Conservation (phyloP, 2,888 invertebrate species). For the Drosophila peninsularis region DNA sequence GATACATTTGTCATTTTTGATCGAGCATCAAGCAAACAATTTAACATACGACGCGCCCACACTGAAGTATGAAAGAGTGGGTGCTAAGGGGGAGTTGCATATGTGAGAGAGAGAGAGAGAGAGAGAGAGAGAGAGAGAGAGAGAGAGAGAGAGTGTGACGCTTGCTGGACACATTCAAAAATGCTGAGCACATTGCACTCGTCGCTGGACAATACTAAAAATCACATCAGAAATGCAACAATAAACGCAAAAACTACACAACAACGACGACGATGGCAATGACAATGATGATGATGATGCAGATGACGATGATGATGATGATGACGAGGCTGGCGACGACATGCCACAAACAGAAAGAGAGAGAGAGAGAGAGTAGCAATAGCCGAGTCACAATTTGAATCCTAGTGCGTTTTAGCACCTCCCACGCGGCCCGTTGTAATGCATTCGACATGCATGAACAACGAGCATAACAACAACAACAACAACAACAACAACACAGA, state of each 20-base stretch:
- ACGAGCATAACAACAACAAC: conserved; percentile 41
- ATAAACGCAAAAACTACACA: conserved; percentile 80
- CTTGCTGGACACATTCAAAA: conserved; percentile 65
- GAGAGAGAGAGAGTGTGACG: not conserved
- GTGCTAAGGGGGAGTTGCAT: not conserved
- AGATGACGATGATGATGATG: conserved; percentile 45
- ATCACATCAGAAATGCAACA: conserved; percentile 82
- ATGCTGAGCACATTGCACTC: conserved; percentile 76
- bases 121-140: not conserved
- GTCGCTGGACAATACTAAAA: conserved; percentile 81
- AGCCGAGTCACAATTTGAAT: conserved; percentile 38
- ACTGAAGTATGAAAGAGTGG: conserved; percentile 16
- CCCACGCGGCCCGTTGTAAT: conserved; percentile 44
- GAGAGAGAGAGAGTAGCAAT: not conserved
- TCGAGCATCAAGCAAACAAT: conserved; percentile 82
- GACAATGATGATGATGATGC: conserved; percentile 33
- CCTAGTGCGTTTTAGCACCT: conserved; percentile 17
- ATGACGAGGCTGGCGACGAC: conserved; percentile 62
- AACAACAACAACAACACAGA: conserved; percentile 33
- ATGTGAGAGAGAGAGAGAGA: conserved; percentile 1
- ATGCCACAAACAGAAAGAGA: conserved; percentile 28
- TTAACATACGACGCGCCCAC: conserved; percentile 59
- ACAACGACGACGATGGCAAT: conserved; percentile 27
- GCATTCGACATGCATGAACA: conserved; percentile 77
- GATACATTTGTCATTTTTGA: conserved; percentile 81